Evolutionary conservation across 2,888 invertebrate genomes (phyloP), one percentile per base, ranked within the genome.

Genomic region (Oegoconia quadripuncta): DNA sequence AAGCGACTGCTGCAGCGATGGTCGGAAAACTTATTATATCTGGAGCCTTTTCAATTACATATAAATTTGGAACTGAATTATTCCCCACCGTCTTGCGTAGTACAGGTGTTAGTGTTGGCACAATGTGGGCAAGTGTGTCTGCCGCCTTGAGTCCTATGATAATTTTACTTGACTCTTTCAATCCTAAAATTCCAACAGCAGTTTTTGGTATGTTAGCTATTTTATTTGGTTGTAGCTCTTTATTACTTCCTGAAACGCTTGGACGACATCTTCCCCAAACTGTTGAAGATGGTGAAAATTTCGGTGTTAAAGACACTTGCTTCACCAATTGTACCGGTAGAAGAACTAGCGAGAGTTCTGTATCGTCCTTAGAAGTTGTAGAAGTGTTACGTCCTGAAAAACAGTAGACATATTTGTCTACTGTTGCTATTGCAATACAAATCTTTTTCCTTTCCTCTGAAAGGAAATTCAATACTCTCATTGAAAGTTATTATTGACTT

Each of bases 21-120:
- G 63, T 93, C 14, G 95, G 95, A 1, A 96, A 96, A 74, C 88
- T 95, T 17, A 92, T 95, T 57, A 94, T 96, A 53, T 93, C 95
- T 16, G 93, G 93, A 33, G 95, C 95, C 0, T 96, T 94, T 73
- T 95, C 94, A 1, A 93, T 95, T 12, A 92, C 95, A 48, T 95
- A 95, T 70, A 95, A 95, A 63, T 96, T 95, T 69, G 95, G 95
- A 0, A 95, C 95, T 0, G 95, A 96, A 75, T 71, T 95, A 6
- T 96, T 95, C 60, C 96, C 95, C 0, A 96, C 96, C 0, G 95
- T 95, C 0, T 90, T 95, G 1, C 89, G 96, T 14, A 95, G 95
- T 67, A 95, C 95, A 0, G 95, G 95, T 0, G 89, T 96, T 53
- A 95, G 95, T 0, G 78, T 95, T 16, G 95, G 95, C 2, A 93